Conservation (phyloP, 1,140 invertebrate genomes). For the Drosophila takahashii region DNA sequence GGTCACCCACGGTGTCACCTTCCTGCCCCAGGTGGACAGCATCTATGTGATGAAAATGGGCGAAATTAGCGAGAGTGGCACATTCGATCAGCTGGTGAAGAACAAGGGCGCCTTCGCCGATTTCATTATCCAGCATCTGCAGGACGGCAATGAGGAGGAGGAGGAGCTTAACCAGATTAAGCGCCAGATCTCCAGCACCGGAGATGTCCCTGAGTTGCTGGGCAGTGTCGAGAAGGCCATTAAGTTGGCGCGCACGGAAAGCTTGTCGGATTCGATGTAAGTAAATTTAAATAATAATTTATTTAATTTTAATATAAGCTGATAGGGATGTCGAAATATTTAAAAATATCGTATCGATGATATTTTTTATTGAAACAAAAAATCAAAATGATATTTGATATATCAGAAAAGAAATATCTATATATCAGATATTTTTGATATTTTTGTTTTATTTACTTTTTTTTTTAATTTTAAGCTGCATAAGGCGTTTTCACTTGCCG, state of each 20-base stretch:
- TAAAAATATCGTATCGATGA: too few relatives aligned
- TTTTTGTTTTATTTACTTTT: too few relatives aligned
- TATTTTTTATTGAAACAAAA: too few relatives aligned
- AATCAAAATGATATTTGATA: too few relatives aligned
- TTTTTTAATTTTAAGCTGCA: too few relatives aligned
- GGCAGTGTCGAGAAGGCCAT: slow-evolving; percentile 88
- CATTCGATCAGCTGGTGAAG: slow-evolving; percentile 92
- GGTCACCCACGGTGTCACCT: slow-evolving; percentile 96
- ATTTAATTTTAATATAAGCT: too few relatives aligned
- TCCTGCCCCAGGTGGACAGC: slow-evolving; percentile 94
- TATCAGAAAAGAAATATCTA: too few relatives aligned
- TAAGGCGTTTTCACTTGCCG: too few relatives aligned
- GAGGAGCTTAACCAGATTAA: slow-evolving; percentile 91
- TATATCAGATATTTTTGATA: too few relatives aligned
- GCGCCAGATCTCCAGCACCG: slow-evolving; percentile 89
- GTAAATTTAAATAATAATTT: slow-evolving; percentile 27
- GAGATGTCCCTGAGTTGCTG: slow-evolving; percentile 87
- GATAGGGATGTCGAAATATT: too few relatives aligned
- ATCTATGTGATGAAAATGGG: slow-evolving; percentile 95
- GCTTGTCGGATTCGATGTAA: slow-evolving; percentile 80
- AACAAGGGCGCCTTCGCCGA: slow-evolving; percentile 93
- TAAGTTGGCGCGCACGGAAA: slow-evolving; percentile 82
- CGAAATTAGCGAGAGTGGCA: slow-evolving; percentile 92
- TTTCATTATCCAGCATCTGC: slow-evolving; percentile 92
- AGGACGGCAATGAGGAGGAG: slow-evolving; percentile 87